Conservation (phyloP, 1,140 invertebrate genomes). For the Drosophila hydei region DNA sequence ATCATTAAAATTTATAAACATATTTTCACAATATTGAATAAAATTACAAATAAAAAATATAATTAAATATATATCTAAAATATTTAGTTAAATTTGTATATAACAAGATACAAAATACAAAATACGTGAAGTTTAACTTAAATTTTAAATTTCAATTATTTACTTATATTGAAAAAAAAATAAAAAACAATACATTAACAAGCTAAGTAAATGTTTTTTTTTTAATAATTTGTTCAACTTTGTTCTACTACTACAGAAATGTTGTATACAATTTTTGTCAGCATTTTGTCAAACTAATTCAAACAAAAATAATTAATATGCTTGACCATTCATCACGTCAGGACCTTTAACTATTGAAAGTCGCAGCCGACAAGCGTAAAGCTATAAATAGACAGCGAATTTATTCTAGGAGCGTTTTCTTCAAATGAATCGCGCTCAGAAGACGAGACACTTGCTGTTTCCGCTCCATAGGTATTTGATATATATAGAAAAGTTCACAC, state of each 20-base stretch:
- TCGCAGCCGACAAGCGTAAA: constrained; percentile 43
- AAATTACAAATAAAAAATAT: neutral
- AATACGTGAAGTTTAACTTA: neutral
- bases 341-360: constrained; percentile 1
- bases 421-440: constrained; percentile 50
- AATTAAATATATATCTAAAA: neutral
- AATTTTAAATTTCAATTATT: neutral
- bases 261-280: too few relatives aligned
- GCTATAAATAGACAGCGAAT: constrained; percentile 32
- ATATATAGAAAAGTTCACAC: neutral
- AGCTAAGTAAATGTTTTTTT: too few relatives aligned
- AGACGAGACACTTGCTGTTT: constrained; percentile 69
- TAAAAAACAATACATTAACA: neutral
- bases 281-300: too few relatives aligned
- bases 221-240: too few relatives aligned
- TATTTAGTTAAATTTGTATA: neutral
- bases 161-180: too few relatives aligned
- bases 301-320: constrained; percentile 13
- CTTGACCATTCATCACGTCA: constrained; percentile 40
- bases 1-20: neutral
- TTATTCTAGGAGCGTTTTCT: constrained; percentile 68
- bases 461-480: too few relatives aligned
- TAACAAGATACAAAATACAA: neutral
- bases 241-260: too few relatives aligned
- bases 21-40: neutral